These are phyloP conservation scores for Pterocles burchelli DNA, from an alignment of 2,113 vertebrate genomes.

Conservation along the genomic window DNA sequence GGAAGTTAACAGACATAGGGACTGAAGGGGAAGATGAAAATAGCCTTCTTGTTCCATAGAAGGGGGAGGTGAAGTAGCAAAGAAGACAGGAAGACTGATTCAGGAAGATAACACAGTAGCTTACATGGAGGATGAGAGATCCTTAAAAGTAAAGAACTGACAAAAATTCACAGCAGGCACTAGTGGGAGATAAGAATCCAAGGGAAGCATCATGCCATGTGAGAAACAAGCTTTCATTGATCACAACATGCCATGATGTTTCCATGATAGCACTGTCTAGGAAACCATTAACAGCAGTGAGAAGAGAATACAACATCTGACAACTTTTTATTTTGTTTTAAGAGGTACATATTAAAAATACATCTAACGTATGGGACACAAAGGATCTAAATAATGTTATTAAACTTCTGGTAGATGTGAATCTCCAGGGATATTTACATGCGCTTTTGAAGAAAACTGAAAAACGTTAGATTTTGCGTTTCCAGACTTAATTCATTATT, in stretches of 20 bases:
- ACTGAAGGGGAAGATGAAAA: neutral
- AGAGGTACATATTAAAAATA: constrained; percentile 73
- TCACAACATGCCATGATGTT: constrained; percentile 3
- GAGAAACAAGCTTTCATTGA: constrained; percentile 28
- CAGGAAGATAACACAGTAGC: neutral
- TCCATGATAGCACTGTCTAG: constrained; percentile 16
- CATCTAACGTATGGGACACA: constrained; percentile 61
- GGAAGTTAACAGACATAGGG: neutral
- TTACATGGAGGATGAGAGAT: constrained; percentile 1
- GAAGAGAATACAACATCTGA: constrained; percentile 19
- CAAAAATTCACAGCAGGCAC: constrained; percentile 38
- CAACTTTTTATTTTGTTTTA: constrained; percentile 66
- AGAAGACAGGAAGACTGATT: neutral
- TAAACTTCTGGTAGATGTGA: constrained; percentile 60
- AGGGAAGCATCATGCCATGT: neutral
- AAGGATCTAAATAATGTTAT: constrained; percentile 59
- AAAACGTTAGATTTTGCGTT: constrained; percentile 6
- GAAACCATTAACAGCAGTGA: constrained; percentile 22
- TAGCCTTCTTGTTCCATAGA: neutral
- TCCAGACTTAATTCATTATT: constrained; percentile 16
- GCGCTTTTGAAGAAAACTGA: constrained; percentile 15
- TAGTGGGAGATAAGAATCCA: constrained; percentile 17
- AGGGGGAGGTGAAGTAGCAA: neutral
- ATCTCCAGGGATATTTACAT: constrained; percentile 30
- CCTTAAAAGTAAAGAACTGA: constrained; percentile 24